Percentiles rank a stretch among this genome's conserved stretches.
These are phyloP conservation scores for Lindbergichthys nudifrons DNA, from an alignment of 2,797 vertebrate species.

Conservation along the genomic window DNA sequence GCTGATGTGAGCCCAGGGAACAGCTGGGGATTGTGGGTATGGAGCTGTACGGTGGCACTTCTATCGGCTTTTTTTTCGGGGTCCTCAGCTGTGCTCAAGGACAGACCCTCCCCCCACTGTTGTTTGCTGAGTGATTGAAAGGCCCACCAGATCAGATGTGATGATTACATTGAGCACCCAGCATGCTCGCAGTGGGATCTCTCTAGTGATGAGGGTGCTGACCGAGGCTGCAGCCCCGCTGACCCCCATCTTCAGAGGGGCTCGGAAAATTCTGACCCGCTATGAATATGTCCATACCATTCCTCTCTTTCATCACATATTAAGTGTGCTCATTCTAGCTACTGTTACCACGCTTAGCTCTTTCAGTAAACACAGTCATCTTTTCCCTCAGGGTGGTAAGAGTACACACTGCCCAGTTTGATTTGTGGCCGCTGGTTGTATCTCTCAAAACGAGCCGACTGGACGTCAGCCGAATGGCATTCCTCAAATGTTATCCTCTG, in stretches of 20 bases:
- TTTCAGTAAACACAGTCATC: constrained; percentile 62
- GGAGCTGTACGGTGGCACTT: constrained; percentile 28
- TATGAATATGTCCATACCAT: constrained; percentile 45
- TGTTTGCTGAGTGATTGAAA: constrained; percentile 75
- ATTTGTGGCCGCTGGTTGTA: constrained; percentile 57
- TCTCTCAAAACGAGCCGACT: constrained; percentile 23
- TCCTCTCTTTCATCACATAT: constrained; percentile 68
- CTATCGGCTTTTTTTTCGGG: constrained; percentile 35
- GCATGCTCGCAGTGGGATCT: constrained; percentile 48
- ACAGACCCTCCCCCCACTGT: constrained; percentile 45
- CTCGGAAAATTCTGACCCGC: constrained; percentile 50
- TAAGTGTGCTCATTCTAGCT: constrained; percentile 44
- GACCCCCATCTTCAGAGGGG: constrained; percentile 61
- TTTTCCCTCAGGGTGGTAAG: constrained; percentile 57
- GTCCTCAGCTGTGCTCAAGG: constrained; percentile 76
- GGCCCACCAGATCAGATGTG: constrained; percentile 59
- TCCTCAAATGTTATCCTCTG: constrained; percentile 33
- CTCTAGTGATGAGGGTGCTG: constrained; percentile 76
- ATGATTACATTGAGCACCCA: constrained; percentile 68
- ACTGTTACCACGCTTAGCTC: constrained; percentile 14
- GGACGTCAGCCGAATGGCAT: constrained; percentile 12
- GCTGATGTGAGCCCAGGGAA: constrained; percentile 45
- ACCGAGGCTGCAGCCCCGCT: constrained; percentile 53
- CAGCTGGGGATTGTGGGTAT: constrained; percentile 65
- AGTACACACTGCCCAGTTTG: constrained; percentile 52